phyloP scores from a whole-genome alignment of 2,797 vertebrate species.

The Fundulus diaphanus region DNA sequence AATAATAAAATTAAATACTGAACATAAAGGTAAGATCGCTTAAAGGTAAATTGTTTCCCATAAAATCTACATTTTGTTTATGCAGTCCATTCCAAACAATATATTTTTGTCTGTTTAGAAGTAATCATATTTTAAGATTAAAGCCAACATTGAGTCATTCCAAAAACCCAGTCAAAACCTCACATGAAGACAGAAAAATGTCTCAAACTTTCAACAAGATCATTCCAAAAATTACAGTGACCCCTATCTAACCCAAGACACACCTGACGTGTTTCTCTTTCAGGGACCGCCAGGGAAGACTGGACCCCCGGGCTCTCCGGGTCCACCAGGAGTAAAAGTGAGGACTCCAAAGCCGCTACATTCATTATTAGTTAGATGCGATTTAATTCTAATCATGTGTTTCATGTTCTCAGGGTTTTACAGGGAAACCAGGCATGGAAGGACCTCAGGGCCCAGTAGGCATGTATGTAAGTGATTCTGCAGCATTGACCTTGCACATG shows the following conservation, averaged over 20 bases:
- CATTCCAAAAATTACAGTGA: no score
- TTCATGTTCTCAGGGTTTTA: constrained; percentile 81
- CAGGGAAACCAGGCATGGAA: constrained; percentile 84
- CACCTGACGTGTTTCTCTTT: constrained; percentile 23
- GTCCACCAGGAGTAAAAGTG: constrained; percentile 83
- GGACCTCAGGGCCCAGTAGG: constrained; percentile 90
- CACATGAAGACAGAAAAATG: background rate
- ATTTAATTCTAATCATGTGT: constrained; percentile 8
- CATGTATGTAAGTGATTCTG: constrained; percentile 88
- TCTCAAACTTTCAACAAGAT: background rate
- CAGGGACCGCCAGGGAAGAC: constrained; percentile 83
- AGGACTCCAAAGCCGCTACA: constrained; percentile 31
- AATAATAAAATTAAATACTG: background rate
- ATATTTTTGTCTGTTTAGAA: background rate
- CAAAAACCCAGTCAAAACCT: background rate
- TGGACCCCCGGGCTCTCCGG: constrained; percentile 75
- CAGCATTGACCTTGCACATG: constrained; percentile 15
- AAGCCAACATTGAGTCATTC: background rate
- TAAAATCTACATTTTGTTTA: no score
- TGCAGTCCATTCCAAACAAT: background rate
- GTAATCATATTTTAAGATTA: background rate
- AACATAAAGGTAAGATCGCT: background rate
- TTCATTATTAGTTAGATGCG: background rate
- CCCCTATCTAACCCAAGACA: background rate
- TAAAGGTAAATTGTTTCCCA: background rate